phyloP scores from a whole-genome alignment of 2,113 vertebrate genomes.

The Scomber scombrus region DNA sequence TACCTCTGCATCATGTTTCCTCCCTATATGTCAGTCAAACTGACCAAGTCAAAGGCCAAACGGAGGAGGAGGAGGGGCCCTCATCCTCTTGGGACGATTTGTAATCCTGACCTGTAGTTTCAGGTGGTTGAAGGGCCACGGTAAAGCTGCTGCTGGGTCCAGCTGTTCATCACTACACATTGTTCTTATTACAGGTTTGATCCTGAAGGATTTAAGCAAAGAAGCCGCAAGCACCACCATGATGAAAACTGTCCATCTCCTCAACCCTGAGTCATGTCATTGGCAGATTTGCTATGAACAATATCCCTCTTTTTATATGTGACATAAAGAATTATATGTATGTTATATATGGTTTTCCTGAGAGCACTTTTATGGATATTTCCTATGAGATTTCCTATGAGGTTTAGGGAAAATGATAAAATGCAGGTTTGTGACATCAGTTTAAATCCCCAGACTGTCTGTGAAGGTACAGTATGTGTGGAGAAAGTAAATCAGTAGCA shows the following conservation, averaged over 20 bases:
- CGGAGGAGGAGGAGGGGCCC: not conserved
- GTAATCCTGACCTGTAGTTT: conserved; percentile 77
- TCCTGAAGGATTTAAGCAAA: conserved; percentile 54
- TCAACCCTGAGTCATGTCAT: not conserved
- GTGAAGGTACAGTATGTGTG: conserved; percentile 45
- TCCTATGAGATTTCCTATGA: not conserved
- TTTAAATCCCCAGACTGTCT: conserved; percentile 49
- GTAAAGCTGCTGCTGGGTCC: conserved; percentile 31
- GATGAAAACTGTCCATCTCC: conserved; percentile 9
- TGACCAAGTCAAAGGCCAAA: conserved; percentile 79
- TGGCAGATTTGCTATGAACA: conserved; percentile 43
- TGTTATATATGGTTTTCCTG: not conserved
- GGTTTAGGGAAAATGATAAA: conserved; percentile 38
- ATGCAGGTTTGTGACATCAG: conserved; percentile 27
- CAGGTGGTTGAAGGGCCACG: conserved; percentile 63
- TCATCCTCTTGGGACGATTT: conserved; percentile 61
- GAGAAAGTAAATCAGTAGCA: conserved; percentile 36
- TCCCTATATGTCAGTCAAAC: conserved; percentile 74
- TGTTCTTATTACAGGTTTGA: conserved; percentile 73
- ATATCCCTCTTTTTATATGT: not conserved
- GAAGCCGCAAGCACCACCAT: conserved; percentile 32
- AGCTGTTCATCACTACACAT: conserved; percentile 57
- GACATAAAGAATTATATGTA: not conserved
- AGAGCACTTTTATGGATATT: conserved; percentile 40
- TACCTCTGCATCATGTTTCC: conserved; percentile 63